Conservation (phyloP, 2,113 vertebrate species). For the Limnothrissa miodon region DNA sequence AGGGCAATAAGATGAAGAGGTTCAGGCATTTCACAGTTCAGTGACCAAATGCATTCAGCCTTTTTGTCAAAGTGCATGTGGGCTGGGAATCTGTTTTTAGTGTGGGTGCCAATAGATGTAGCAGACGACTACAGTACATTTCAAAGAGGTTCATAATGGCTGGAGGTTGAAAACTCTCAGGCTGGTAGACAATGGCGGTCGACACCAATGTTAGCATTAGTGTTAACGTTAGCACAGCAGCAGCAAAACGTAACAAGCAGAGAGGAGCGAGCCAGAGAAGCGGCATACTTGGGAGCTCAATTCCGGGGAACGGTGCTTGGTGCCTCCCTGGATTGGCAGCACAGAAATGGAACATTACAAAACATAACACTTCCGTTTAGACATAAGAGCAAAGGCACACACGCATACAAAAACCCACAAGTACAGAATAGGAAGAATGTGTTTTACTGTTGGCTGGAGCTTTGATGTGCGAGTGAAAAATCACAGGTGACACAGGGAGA, state of each 20-base stretch:
- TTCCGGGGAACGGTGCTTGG: slow-evolving; percentile 82
- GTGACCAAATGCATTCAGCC: neutral
- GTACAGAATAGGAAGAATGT: neutral
- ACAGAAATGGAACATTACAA: slow-evolving; percentile 72
- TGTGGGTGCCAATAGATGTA: neutral
- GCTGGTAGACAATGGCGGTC: slow-evolving; percentile 63
- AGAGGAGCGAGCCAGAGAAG: slow-evolving; percentile 64
- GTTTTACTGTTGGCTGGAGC: too few species aligned
- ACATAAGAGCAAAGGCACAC: neutral
- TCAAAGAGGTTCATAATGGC: slow-evolving; percentile 26
- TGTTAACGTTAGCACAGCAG: neutral
- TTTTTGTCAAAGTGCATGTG: neutral
- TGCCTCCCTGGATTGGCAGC: slow-evolving; percentile 80
- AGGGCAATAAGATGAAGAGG: neutral
- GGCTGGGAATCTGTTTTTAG: neutral
- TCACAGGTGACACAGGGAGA: neutral
- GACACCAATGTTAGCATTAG: slow-evolving; percentile 33
- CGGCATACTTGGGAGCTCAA: slow-evolving; percentile 83
- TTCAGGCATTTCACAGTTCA: too few species aligned
- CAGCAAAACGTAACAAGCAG: slow-evolving; percentile 44
- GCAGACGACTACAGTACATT: too few species aligned
- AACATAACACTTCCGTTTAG: neutral
- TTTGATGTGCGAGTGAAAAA: neutral
- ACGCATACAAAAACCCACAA: neutral
- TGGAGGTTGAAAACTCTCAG: slow-evolving; percentile 65